Evolutionary conservation across 2,888 invertebrate genomes (phyloP).

Genomic region (Nemotelus pantherinus): DNA sequence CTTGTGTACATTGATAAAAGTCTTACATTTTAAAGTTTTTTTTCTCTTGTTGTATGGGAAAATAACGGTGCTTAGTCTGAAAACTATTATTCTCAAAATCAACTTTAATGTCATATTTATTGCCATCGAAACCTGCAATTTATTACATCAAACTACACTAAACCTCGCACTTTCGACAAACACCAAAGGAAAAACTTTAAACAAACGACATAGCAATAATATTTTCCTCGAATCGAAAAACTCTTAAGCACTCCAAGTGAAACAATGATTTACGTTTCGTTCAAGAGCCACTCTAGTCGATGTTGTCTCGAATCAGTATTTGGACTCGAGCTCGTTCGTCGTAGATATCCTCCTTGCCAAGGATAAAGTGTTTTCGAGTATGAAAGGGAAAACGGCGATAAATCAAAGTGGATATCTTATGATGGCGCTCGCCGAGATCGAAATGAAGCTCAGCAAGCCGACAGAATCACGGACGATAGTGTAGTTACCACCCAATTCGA

Average conservation of each 20-base stretch:
- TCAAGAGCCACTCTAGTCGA: constrained; percentile 18
- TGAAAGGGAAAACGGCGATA: constrained; percentile 42
- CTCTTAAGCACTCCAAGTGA: constrained; percentile 17
- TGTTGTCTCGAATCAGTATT: background rate
- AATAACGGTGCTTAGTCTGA: no score
- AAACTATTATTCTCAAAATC: no score
- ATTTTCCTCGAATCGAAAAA: constrained; percentile 5
- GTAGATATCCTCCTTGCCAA: background rate
- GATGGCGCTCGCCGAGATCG: constrained; percentile 26
- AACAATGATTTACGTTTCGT: constrained; percentile 39
- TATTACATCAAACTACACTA: no score
- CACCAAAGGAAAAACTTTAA: no score
- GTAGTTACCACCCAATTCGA: background rate
- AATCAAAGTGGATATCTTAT: constrained; percentile 35
- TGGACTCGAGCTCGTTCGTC: background rate
- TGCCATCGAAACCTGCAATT: no score
- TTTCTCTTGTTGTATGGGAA: no score
- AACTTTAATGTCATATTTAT: no score
- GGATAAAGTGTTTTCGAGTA: constrained; percentile 42
- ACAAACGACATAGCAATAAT: background rate
- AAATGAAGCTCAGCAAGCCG: constrained; percentile 26
- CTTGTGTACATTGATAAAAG: no score
- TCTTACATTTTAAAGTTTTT: no score
- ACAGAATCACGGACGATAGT: background rate
- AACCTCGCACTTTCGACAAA: no score